Base-by-base conservation (phyloP, 2,888 invertebrate genomes). In the Tetragonisca angustula region DNA sequence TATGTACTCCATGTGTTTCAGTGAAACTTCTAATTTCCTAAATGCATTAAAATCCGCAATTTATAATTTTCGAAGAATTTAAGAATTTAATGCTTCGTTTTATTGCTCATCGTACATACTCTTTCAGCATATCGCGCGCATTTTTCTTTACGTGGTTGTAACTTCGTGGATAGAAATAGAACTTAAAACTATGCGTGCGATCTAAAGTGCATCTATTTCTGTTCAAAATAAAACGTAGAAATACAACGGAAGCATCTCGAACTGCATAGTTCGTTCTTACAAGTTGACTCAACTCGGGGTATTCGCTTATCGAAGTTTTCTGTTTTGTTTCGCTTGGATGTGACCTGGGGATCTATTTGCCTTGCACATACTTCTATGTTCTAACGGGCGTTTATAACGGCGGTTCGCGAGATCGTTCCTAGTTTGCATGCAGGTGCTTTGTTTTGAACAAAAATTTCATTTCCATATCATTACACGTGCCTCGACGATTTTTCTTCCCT, bases 181-280 rank as follows among this genome's bases (percentile, higher is more conserved):
- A 71, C 5, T n/a, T 19, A 19, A 9, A 71, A 43, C 36, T 19
- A 71, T 71, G 70, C 54, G 24, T 11, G 70, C 43, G 9, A 43
- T 43, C 43, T 56, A 71, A 71, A 71, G 70, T 56, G 56, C n/a
- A n/a, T 71, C 70, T 50, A 50, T 74, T 65, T 19, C n/a, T 36
- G 70, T 19, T 4, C 4, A 19, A 61, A 15, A n/a, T n/a, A 56
- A 71, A 56, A 71, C 24, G 24, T 9, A 56, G n/a, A 71, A 56
- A 24, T 43, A 71, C 21, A 56, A 56, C 36, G 9, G 36, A 36
- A 64, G 24, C 43, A 27, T 27, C 68, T 56, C 27, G 5, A n/a
- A 36, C 64, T 19, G 27, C 24, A 64, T 65, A 54, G 32, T 74
- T 50, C n/a, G 70, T 71, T 24, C 70, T 56, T 56, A 71, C 70